Evolutionary conservation across 2,888 invertebrate species (phyloP).

Genomic region (Suillia variegata): DNA sequence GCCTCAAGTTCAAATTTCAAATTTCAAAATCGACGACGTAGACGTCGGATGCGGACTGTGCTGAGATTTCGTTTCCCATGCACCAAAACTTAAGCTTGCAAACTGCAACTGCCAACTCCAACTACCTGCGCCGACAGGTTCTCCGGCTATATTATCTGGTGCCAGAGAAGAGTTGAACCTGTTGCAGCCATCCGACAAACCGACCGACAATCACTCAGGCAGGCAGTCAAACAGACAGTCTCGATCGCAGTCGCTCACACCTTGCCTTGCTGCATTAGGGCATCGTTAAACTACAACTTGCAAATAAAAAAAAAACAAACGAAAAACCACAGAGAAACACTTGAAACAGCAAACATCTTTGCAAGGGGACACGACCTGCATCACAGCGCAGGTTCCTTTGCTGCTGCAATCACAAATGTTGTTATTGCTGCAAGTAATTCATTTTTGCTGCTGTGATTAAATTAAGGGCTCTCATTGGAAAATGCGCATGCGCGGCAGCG

Average conservation of each 20-base stretch:
- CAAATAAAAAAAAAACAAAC: not conserved
- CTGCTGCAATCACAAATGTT: slow-evolving; percentile 10
- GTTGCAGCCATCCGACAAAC: slow-evolving; percentile 32
- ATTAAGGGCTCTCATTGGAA: not conserved
- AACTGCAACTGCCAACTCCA: not conserved
- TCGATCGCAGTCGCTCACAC: not conserved
- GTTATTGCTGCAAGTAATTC: slow-evolving; percentile 24
- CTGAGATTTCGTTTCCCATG: no score
- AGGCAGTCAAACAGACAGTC: slow-evolving; percentile 15
- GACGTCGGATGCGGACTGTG: no score
- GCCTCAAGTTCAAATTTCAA: slow-evolving; percentile 61
- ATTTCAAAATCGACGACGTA: slow-evolving; percentile 50
- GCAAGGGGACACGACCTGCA: slow-evolving; percentile 59
- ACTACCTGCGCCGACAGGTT: slow-evolving; percentile 14
- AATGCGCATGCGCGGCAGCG: not conserved
- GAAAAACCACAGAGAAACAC: not conserved
- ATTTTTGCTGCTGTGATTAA: slow-evolving; percentile 24
- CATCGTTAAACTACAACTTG: not conserved
- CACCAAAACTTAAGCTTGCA: no score
- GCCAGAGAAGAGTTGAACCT: slow-evolving; percentile 55
- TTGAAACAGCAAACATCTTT: slow-evolving; percentile 16
- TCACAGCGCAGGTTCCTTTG: slow-evolving; percentile 37
- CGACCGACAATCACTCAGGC: slow-evolving; percentile 41
- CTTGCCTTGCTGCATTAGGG: not conserved
- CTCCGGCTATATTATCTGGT: no score